A percentile compares a stretch with the other conserved stretches of the same genome.
Conservation (phyloP, 2,888 invertebrate species). For the Monoplex corrugatus region DNA sequence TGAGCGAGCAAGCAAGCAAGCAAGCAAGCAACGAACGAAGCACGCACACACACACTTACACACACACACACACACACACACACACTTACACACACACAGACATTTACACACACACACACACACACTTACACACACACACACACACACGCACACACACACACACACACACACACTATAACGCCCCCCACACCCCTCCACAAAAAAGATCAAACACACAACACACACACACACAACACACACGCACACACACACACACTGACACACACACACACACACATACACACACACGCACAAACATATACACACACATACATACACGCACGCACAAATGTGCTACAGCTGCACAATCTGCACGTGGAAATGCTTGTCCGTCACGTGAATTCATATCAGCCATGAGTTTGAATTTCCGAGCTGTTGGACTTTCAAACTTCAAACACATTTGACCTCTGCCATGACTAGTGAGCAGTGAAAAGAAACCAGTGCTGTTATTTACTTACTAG, state of each 20-base stretch:
- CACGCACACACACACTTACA: background rate
- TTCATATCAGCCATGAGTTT: too few relatives aligned
- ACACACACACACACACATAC: conserved; percentile 4
- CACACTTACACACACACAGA: conserved; percentile 18
- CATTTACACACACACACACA: conserved; percentile 24
- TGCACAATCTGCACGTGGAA: too few relatives aligned
- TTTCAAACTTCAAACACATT: too few relatives aligned
- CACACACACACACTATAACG: background rate
- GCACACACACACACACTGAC: background rate
- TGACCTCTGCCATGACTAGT: too few relatives aligned
- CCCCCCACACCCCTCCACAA: background rate
- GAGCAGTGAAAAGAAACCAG: too few relatives aligned
- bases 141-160: conserved; percentile 34
- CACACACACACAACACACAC: too few relatives aligned
- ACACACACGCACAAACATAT: background rate
- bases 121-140: background rate
- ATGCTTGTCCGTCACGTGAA: too few relatives aligned
- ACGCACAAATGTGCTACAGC: background rate
- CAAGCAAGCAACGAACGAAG: too few relatives aligned
- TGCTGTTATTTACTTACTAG: too few relatives aligned
- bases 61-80: conserved; percentile 3
- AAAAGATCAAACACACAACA: too few relatives aligned
- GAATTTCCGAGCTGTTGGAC: too few relatives aligned
- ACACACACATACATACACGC: conserved; percentile 24
- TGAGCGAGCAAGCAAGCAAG: too few relatives aligned